Evolutionary conservation across 2,113 vertebrate species (phyloP).

Genomic region (Pseudorectes ferrugineus): DNA sequence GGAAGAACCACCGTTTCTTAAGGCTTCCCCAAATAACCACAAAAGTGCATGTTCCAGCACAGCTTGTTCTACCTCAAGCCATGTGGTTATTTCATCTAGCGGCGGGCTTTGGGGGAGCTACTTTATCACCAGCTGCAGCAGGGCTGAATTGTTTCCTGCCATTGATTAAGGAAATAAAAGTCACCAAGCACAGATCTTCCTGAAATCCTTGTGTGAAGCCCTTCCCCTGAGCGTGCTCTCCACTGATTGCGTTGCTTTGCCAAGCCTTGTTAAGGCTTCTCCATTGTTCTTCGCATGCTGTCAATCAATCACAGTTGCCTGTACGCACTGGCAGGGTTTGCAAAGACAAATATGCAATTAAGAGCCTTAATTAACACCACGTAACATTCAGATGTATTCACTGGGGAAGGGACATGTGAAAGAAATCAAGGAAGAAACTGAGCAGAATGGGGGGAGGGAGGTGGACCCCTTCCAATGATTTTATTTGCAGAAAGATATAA

Average conservation of each 20-base stretch:
- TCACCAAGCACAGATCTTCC: not conserved
- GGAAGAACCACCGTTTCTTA: not conserved
- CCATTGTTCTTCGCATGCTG: not conserved
- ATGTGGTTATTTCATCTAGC: slow-evolving; percentile 6
- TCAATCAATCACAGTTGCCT: not conserved
- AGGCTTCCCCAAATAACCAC: not conserved
- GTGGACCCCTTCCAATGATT: slow-evolving; percentile 31
- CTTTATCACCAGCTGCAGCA: slow-evolving; percentile 39
- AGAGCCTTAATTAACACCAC: slow-evolving; percentile 18
- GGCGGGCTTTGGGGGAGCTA: not conserved
- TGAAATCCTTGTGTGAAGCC: not conserved
- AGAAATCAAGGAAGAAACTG: slow-evolving; percentile 17
- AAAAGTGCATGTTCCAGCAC: not conserved
- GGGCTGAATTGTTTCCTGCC: not conserved
- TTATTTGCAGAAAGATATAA: slow-evolving; percentile 37
- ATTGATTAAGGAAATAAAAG: slow-evolving; percentile 26
- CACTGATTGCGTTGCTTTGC: not conserved
- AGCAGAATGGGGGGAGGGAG: not conserved
- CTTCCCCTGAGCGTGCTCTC: not conserved
- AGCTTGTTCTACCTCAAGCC: slow-evolving; percentile 15
- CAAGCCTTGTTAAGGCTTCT: slow-evolving; percentile 1
- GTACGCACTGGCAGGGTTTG: not conserved
- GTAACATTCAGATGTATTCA: slow-evolving; percentile 1
- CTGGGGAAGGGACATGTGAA: slow-evolving; percentile 5
- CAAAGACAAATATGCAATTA: slow-evolving; percentile 22